These are phyloP conservation scores for Rhagologus leucostigma DNA, from an alignment of 2,113 vertebrate species.

Conservation along the genomic window DNA sequence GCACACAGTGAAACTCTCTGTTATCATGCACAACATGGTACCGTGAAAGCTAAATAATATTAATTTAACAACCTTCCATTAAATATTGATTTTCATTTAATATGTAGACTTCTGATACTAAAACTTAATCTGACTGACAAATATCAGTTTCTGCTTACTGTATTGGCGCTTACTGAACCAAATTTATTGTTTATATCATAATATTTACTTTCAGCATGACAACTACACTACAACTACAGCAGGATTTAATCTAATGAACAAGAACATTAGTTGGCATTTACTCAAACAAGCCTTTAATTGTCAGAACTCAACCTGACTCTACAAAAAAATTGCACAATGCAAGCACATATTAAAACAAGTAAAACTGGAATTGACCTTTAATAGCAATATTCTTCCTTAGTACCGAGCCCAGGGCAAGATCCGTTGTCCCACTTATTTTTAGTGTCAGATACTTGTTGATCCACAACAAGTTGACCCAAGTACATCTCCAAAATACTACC, in stretches of 20 bases:
- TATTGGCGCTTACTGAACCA: neutral
- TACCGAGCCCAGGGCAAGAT: neutral
- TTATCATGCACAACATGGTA: neutral
- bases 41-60: neutral
- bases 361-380: neutral
- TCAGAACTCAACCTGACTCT: neutral
- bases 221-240: neutral
- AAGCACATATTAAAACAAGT: neutral
- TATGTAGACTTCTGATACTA: neutral
- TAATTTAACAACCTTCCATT: neutral
- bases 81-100: neutral
- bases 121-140: conserved; percentile 1
- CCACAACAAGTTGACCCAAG: neutral
- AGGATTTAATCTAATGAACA: neutral
- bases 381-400: neutral
- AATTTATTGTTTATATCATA: neutral
- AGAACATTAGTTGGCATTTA: neutral
- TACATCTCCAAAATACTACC: neutral
- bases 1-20: accelerated
- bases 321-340: neutral
- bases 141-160: neutral
- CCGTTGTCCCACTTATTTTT: neutral
- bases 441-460: neutral
- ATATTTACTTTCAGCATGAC: neutral
- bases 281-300: neutral